phyloP scores from a whole-genome alignment of 35 echinoderm and acorn worm genomes.

The Diadema setosum region DNA sequence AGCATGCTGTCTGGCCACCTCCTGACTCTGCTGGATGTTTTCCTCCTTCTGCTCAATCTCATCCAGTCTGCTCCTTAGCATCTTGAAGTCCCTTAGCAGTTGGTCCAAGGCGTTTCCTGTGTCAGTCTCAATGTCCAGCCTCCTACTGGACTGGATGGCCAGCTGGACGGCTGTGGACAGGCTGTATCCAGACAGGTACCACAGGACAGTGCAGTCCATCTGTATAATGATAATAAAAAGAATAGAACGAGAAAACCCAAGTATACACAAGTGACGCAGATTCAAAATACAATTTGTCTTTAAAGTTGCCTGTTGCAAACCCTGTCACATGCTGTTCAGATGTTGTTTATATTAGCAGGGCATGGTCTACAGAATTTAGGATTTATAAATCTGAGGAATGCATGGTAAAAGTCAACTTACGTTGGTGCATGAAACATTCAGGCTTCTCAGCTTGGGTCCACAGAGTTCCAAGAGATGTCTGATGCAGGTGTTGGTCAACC shows the following conservation, averaged over 20 bases:
- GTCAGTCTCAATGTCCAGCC: neutral
- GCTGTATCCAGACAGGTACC: slow-evolving; percentile 90
- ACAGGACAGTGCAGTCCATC: slow-evolving; percentile 95
- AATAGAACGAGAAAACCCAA: too few species aligned
- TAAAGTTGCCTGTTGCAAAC: neutral
- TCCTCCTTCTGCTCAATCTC: neutral
- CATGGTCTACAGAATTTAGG: neutral
- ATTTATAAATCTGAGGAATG: neutral
- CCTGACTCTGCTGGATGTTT: neutral
- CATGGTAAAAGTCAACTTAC: slow-evolving; percentile 47
- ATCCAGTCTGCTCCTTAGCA: slow-evolving; percentile 22
- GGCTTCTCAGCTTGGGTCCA: slow-evolving; percentile 57
- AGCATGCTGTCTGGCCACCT: neutral
- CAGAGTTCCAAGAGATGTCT: slow-evolving; percentile 79
- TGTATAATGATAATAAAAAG: too few species aligned
- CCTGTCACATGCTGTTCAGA: neutral
- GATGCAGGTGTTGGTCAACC: slow-evolving; percentile 79
- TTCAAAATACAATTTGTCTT: too few species aligned
- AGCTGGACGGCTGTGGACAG: slow-evolving; percentile 65
- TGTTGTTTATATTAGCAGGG: neutral
- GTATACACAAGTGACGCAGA: too few species aligned
- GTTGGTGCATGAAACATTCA: slow-evolving; percentile 78
- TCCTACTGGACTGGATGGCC: slow-evolving; percentile 10
- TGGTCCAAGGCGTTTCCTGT: neutral
- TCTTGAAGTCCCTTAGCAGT: slow-evolving; percentile 17